phyloP scores from a whole-genome alignment of 1,140 invertebrate species.

The Drosophila leontia region DNA sequence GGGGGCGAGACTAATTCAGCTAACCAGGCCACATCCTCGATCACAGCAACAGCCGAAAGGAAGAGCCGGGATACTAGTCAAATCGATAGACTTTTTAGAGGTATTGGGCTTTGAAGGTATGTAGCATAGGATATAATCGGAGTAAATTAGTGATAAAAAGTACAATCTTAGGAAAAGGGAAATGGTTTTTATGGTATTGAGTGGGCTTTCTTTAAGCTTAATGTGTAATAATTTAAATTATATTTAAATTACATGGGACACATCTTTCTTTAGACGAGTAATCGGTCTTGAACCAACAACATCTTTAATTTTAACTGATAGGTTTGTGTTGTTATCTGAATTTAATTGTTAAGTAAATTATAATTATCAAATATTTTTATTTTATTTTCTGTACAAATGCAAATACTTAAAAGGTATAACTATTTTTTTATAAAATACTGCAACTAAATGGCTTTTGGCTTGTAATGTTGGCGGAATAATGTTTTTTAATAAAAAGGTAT shows the following conservation, averaged over 20 bases:
- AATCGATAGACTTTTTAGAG: too few relatives aligned
- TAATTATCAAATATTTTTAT: neutral
- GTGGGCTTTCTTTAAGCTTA: neutral
- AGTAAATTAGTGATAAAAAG: neutral
- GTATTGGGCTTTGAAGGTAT: too few relatives aligned
- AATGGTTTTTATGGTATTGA: neutral
- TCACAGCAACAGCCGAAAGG: conserved; percentile 17
- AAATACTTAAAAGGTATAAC: neutral
- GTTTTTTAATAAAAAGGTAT: neutral
- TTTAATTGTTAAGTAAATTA: neutral
- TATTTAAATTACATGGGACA: neutral
- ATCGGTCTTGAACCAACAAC: neutral
- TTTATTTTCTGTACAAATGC: neutral
- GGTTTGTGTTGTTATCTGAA: neutral
- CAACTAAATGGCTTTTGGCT: neutral
- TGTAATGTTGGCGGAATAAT: too few relatives aligned
- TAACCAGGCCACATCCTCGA: conserved; percentile 52
- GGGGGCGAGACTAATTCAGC: conserved; percentile 31
- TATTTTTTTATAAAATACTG: neutral
- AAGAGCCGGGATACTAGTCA: too few relatives aligned
- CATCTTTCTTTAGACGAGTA: neutral
- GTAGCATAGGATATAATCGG: neutral
- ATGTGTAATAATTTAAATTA: neutral
- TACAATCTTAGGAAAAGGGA: neutral
- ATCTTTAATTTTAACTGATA: neutral